Conservation (phyloP, 2,888 invertebrate species). For the Malacosoma neustria region DNA sequence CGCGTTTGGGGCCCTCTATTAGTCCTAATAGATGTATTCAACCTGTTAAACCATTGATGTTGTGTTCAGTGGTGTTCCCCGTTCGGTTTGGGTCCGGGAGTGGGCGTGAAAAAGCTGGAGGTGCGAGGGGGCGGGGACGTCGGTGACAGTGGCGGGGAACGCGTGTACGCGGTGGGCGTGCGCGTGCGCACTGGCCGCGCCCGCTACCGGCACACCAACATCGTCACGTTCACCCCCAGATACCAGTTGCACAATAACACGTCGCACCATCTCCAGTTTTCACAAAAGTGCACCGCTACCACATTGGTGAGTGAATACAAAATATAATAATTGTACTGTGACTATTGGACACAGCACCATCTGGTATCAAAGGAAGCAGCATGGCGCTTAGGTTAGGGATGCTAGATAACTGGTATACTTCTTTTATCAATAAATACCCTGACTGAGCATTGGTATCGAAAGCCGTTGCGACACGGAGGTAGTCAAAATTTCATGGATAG, state of each 20-base stretch:
- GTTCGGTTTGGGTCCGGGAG: slow-evolving; percentile 88
- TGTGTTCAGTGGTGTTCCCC: slow-evolving; percentile 85
- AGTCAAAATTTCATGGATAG: too few species aligned
- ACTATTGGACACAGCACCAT: too few species aligned
- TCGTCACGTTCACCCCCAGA: slow-evolving; percentile 93
- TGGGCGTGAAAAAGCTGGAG: slow-evolving; percentile 77
- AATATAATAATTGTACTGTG: too few species aligned
- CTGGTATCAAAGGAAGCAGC: too few species aligned
- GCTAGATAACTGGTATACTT: too few species aligned
- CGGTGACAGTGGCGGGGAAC: slow-evolving; percentile 65
- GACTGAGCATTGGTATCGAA: too few species aligned
- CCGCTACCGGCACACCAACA: slow-evolving; percentile 91
- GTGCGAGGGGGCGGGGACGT: slow-evolving; percentile 48
- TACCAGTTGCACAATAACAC: slow-evolving; percentile 95
- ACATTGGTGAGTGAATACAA: slow-evolving; percentile 80
- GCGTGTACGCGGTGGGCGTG: slow-evolving; percentile 89
- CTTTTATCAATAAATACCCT: too few species aligned
- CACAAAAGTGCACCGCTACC: slow-evolving; percentile 89
- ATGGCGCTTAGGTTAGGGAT: too few species aligned
- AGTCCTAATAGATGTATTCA: too few species aligned
- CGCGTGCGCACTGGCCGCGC: slow-evolving; percentile 92
- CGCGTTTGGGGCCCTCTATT: too few species aligned
- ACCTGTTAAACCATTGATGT: neutral
- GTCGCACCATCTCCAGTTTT: slow-evolving; percentile 84
- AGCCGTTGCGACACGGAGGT: too few species aligned